These are phyloP conservation scores for Isichthys henryi DNA, from an alignment of 2,113 vertebrate species.

Conservation along the genomic window DNA sequence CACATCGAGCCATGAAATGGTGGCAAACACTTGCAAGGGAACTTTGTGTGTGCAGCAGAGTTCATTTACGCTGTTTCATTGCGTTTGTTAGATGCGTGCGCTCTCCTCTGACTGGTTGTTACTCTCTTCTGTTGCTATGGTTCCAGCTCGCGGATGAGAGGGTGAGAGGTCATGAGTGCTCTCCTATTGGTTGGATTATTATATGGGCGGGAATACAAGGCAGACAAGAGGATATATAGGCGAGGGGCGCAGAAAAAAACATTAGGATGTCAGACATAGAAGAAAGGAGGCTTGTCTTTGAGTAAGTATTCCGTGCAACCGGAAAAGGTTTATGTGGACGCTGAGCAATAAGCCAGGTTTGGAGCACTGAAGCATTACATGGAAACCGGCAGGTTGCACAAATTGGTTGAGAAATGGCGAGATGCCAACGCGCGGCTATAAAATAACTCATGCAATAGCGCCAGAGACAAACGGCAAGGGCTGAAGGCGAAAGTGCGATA, in stretches of 20 bases:
- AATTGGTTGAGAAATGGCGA: not conserved
- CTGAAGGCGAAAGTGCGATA: no score
- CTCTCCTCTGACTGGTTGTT: slow-evolving; percentile 6
- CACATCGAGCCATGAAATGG: not conserved
- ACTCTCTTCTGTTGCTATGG: slow-evolving; percentile 23
- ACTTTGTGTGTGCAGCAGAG: not conserved
- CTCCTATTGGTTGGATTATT: not conserved
- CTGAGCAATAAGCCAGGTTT: not conserved
- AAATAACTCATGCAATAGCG: not conserved
- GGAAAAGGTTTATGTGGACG: not conserved
- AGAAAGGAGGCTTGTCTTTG: not conserved
- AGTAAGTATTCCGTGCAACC: not conserved
- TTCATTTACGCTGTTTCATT: not conserved
- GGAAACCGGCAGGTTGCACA: not conserved
- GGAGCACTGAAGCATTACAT: not conserved
- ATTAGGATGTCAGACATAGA: not conserved
- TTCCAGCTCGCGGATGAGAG: not conserved
- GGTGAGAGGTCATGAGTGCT: not conserved
- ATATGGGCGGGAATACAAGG: not conserved
- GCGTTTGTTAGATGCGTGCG: not conserved
- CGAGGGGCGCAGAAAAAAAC: not conserved
- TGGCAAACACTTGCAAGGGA: not conserved
- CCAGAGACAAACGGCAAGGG: not conserved
- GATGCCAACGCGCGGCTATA: not conserved
- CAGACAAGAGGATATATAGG: not conserved